Evolutionary conservation across 2,113 vertebrate genomes (phyloP).

Genomic region (Terrapene triunguis): DNA sequence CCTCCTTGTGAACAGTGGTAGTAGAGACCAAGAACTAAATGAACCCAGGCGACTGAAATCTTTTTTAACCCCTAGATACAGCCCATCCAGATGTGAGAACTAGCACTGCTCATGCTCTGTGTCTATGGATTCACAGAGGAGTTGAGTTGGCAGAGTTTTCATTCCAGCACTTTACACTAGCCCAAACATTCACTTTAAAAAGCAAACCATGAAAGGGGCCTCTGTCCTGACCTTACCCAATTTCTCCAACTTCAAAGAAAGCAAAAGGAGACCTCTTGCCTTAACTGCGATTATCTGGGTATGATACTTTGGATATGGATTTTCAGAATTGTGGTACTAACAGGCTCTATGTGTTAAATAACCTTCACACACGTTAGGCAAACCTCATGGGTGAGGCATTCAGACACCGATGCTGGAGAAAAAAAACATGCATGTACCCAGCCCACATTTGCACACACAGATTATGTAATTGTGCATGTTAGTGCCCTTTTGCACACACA

Average conservation of each 20-base stretch:
- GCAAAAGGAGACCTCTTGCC: neutral
- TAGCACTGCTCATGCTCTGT: accelerated
- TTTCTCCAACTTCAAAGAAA: neutral
- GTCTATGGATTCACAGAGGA: neutral
- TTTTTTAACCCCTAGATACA: neutral
- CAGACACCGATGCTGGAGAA: neutral
- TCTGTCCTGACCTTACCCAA: neutral
- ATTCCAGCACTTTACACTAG: neutral
- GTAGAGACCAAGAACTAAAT: neutral
- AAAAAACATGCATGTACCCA: neutral
- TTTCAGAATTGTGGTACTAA: neutral
- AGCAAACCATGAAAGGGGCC: neutral
- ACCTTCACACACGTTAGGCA: neutral
- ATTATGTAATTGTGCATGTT: neutral
- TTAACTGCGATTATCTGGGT: neutral
- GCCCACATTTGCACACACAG: neutral
- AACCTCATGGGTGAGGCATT: neutral
- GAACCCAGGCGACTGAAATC: accelerated
- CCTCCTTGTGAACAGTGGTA: neutral
- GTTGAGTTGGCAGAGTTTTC: neutral
- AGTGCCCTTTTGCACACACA: neutral
- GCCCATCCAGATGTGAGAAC: neutral
- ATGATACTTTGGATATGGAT: neutral
- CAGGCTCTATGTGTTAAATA: neutral
- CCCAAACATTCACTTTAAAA: neutral